Base-by-base conservation (phyloP, 2,888 invertebrate genomes). In the Aspidiotus rigidus region DNA sequence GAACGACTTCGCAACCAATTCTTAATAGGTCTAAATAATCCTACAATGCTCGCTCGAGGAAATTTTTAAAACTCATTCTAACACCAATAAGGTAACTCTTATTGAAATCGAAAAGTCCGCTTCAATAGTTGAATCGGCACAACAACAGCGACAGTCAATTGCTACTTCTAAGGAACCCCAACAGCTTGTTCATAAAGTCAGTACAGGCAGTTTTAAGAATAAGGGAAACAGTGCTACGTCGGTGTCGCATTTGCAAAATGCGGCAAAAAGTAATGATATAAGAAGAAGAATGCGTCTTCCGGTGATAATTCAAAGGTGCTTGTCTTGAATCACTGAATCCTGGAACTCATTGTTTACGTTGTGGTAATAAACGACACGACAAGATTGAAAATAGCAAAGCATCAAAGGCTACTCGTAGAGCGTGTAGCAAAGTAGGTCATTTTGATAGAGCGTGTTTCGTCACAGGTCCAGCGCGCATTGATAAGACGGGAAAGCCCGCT, bases 21-120 rank as follows among this genome's bases (percentile, higher is more conserved):
- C 44, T 13, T 63, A 1, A 63, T 63, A 28, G 63, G 53, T 16
- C 39, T 63, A 53, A 49, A 63, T 28, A 63, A 63, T 63, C 63
- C 63, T 28, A 7, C 8, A 11, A 63, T 63, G 63, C 6, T n/a
- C n/a, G n/a, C n/a, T 63, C 5, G 44, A 62, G 15, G 5, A 44
- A 15, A 10, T 62, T 11, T 62, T 28, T 2, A 39, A 44, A 17
- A 6, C n/a, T 10, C 40, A 60, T n/a, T n/a, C n/a, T n/a, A n/a
- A n/a, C n/a, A n/a, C n/a, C n/a, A n/a, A n/a, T n/a, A n/a, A 62
- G 49, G 42, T 40, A 44, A 15, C n/a, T n/a, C n/a, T n/a, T n/a
- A 54, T 17, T 13, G 54, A 49, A 9, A 17, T 63, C 7, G 63
- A 17, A 1, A 7, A 63, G 5, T 17, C 63, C 3, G 63, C 63